Conservation (phyloP, 2,797 vertebrate genomes). For the Threskiornis aethiopicus region DNA sequence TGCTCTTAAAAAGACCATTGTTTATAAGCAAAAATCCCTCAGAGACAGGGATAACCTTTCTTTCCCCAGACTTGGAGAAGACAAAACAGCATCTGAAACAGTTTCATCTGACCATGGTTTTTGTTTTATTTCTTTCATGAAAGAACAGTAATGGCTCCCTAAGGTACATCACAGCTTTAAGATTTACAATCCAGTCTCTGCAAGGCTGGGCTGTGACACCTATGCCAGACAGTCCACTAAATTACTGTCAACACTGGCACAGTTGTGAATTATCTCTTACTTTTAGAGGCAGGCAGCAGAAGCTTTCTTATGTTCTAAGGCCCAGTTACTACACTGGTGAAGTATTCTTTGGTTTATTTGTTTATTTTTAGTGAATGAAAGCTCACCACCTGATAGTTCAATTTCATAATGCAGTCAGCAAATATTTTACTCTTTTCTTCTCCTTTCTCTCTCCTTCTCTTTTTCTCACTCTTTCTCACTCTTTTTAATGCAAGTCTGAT, state of each 20-base stretch:
- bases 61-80: not conserved
- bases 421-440: not conserved
- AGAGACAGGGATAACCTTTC: not conserved
- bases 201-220: not conserved
- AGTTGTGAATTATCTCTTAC: constrained; percentile 28
- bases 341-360: not conserved
- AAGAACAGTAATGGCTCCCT: not conserved
- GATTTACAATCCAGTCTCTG: not conserved
- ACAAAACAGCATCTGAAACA: not conserved
- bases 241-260: constrained; percentile 3
- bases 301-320: not conserved
- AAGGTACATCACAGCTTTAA: not conserved
- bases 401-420: not conserved
- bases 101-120: not conserved
- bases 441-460: not conserved
- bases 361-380: constrained; percentile 4
- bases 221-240: constrained; percentile 14
- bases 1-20: not conserved
- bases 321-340: not conserved
- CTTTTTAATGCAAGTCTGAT: not conserved
- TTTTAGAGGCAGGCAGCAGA: not conserved
- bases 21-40: not conserved
- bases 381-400: not conserved
- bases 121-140: constrained; percentile 20
- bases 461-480: not conserved